A percentile compares a stretch with the other conserved stretches of the same genome.
Evolutionary conservation across 2,113 vertebrate species (phyloP).

Genomic region (Polyodon spathula): DNA sequence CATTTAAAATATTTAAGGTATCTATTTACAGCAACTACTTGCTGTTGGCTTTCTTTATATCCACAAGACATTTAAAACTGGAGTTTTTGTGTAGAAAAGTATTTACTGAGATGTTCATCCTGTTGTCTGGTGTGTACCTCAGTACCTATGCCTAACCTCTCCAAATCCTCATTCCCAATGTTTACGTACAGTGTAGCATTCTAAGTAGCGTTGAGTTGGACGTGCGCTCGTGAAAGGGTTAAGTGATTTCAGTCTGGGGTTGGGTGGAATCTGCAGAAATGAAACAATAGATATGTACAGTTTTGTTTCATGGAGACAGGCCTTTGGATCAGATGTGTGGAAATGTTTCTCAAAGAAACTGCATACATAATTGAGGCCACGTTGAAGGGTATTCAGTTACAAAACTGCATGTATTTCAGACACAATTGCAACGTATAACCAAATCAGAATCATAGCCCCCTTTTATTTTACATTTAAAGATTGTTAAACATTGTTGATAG

Average conservation of each 20-base stretch:
- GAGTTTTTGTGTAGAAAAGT: too few relatives aligned
- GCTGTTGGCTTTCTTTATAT: too few relatives aligned
- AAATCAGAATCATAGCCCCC: slow-evolving; percentile 46
- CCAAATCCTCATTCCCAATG: too few relatives aligned
- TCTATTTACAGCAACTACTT: too few relatives aligned
- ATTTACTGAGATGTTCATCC: too few relatives aligned
- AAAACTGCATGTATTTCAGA: slow-evolving; percentile 56
- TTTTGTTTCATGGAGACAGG: slow-evolving; percentile 48
- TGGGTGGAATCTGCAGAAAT: slow-evolving; percentile 27
- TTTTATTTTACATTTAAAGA: not conserved
- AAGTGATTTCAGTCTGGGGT: slow-evolving; percentile 21
- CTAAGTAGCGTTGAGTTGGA: slow-evolving; percentile 25
- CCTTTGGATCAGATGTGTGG: slow-evolving; percentile 53
- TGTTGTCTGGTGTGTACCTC: too few relatives aligned
- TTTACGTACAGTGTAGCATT: too few relatives aligned
- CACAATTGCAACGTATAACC: slow-evolving; percentile 53
- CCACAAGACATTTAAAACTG: too few relatives aligned
- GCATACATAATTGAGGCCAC: slow-evolving; percentile 63
- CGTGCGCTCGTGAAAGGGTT: slow-evolving; percentile 9
- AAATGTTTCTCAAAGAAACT: slow-evolving; percentile 63
- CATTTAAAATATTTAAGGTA: too few relatives aligned
- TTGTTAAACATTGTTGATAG: too few relatives aligned
- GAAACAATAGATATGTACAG: slow-evolving; percentile 38
- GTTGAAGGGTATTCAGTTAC: slow-evolving; percentile 51
- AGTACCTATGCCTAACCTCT: too few relatives aligned